Base-by-base conservation (phyloP, 2,797 vertebrate genomes). In the Crypturellus tataupa region DNA sequence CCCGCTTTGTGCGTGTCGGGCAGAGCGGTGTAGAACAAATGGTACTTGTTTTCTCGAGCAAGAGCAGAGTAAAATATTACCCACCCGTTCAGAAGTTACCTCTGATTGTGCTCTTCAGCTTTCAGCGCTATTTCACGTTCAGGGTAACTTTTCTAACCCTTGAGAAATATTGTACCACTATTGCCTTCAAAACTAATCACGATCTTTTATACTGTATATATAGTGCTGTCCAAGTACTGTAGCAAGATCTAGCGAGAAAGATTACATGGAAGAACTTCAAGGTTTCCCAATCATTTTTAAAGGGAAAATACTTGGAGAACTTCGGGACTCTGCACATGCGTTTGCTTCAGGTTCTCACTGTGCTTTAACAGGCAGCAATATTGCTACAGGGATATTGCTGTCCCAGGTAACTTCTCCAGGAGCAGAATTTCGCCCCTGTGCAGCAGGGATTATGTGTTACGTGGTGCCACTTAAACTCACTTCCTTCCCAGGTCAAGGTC, bases 61-160 rank as follows among this genome's bases (percentile, higher is more conserved):
- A 33, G 42, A 64, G 59, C 46, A 35, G 55, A 82, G 64, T 88
- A 73, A 90, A 93, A 82, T 65, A 73, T 56, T 94, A 53, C 44
- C 51, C 47, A 80, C 44, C 31, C 21, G 82, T 94, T 94, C 92
- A 89, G 24, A 93, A 96, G 71, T 89, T 95, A 81, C 71, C 59
- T 91, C 87, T 70, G 58, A 85, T 73, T 67, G 42, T 84, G 90
- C 72, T 86, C 63, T 49, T 94, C 78, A 29, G 71, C 40, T 96
- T 81, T 80, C 65, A 71, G 91, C 77, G 51, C 71, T 81, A 67
- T 65, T 94, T 90, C 56, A 83, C 68, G 42, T 47, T 76, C 93
- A 82, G 39, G 42, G 25, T 35, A 60, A 94, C 84, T 92, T 91
- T 90, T 85, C 69, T 64, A 77, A 35, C 94, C 71, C 47, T 79